Evolutionary conservation across 2,797 vertebrate species (phyloP).

Genomic region (Peromyscus melanophrys): DNA sequence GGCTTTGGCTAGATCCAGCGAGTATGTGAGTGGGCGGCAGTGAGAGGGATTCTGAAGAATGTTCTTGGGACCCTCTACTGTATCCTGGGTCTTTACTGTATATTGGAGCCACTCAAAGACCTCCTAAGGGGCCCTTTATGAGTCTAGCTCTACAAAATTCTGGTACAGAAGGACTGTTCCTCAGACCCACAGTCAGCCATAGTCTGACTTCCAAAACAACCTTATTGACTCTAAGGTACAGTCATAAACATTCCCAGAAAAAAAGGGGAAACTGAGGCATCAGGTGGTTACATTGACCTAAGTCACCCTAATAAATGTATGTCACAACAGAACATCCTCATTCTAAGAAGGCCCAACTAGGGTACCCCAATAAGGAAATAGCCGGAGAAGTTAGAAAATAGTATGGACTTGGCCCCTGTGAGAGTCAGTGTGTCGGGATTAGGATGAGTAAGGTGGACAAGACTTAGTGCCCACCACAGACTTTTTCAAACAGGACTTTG

Average conservation of each 20-base stretch:
- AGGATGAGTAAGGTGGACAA: accelerated
- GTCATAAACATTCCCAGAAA: neutral
- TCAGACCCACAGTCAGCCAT: neutral
- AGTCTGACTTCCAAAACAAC: neutral
- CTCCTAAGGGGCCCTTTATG: neutral
- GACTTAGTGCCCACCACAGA: neutral
- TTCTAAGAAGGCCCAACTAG: neutral
- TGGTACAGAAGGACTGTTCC: neutral
- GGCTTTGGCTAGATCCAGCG: neutral
- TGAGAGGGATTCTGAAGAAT: neutral
- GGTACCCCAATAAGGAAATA: neutral
- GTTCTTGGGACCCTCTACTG: neutral
- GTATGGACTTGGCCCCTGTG: neutral
- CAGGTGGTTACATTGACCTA: neutral
- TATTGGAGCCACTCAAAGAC: neutral
- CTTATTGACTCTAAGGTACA: neutral
- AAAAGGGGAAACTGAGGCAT: slow-evolving; percentile 62
- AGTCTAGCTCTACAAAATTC: neutral
- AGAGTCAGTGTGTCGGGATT: neutral
- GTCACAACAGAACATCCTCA: neutral
- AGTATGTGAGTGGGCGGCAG: neutral
- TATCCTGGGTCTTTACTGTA: neutral
- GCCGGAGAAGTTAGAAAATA: neutral
- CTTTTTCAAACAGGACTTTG: neutral
- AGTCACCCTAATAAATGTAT: neutral